Evolutionary conservation across 2,113 vertebrate genomes (phyloP), one percentile per base, ranked within the genome.

Genomic region (Strix uralensis): DNA sequence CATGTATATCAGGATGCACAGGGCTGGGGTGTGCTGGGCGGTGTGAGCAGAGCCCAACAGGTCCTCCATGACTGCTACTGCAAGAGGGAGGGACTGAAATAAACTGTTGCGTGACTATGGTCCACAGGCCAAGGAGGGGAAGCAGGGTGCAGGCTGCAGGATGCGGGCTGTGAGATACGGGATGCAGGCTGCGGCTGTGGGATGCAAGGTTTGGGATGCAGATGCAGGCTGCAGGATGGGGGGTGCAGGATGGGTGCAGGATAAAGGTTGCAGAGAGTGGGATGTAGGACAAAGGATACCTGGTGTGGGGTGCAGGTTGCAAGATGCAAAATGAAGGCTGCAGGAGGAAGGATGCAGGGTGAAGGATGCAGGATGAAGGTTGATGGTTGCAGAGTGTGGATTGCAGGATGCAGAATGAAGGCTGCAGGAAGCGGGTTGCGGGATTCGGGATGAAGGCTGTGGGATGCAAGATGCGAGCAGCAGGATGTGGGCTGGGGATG

Each of bases 21-120:
- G 0, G 7, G 23, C 49, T 52, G 14, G 26, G 30, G 12, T 3
- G 11, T 52, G 18, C 40, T 13, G 34, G 36, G 23, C 6, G 1
- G 7, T 16, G 11, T 38, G 40, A 80, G 44, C 52, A 88, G 54
- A 65, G 63, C 8, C 42, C 2, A 1, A 10, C 2, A 3, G 15
- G 25, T 49, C 27, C 21, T 71, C 63, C 5, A 1, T 8, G 22
- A 63, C 11, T 13, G 9, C 17, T 92, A 4, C 26, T 44, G 46
- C 36, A 81, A 86, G 51, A 11, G 5, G 17, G 4, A 11, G 7
- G 17, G 4, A 86, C 3, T 0, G 1, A 19, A 27, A 51, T 20
- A 55, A 94, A 81, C 32, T 29, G 4, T 40, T 49, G 27, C 1
- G 1, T 57, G 42, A 21, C 25, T 54, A 15, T 10, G 19, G 34